These are phyloP conservation scores for Sesia apiformis DNA, from an alignment of 2,888 invertebrate genomes.

Conservation along the genomic window DNA sequence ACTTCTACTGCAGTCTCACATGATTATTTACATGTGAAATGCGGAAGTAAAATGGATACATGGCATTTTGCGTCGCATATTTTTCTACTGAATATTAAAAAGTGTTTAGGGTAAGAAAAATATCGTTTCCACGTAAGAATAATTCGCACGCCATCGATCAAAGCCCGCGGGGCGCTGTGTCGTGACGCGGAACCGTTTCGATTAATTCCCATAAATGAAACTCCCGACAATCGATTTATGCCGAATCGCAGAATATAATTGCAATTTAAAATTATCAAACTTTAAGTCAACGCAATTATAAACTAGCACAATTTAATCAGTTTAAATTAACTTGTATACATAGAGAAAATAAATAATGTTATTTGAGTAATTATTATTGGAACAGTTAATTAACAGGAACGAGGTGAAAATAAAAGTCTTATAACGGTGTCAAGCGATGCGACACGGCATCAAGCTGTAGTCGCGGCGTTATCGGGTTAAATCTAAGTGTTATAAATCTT, in stretches of 20 bases:
- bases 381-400: background rate
- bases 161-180: background rate
- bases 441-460: constrained; percentile 16
- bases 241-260: no score
- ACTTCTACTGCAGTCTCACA: no score
- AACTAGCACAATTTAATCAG: no score
- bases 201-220: constrained; percentile 1
- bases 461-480: constrained; percentile 17
- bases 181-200: background rate
- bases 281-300: no score
- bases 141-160: constrained; percentile 5
- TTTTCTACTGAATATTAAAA: background rate
- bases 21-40: no score
- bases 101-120: constrained; percentile 2
- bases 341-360: no score
- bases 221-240: background rate
- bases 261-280: no score
- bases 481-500: constrained; percentile 47
- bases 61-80: no score
- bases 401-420: background rate
- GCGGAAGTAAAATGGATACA: no score
- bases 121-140: background rate
- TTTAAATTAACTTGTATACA: no score
- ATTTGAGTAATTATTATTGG: no score
- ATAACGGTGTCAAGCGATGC: constrained; percentile 1